phyloP scores from a whole-genome alignment of 2,797 vertebrate genomes.

The Neomorphus geoffroyi region DNA sequence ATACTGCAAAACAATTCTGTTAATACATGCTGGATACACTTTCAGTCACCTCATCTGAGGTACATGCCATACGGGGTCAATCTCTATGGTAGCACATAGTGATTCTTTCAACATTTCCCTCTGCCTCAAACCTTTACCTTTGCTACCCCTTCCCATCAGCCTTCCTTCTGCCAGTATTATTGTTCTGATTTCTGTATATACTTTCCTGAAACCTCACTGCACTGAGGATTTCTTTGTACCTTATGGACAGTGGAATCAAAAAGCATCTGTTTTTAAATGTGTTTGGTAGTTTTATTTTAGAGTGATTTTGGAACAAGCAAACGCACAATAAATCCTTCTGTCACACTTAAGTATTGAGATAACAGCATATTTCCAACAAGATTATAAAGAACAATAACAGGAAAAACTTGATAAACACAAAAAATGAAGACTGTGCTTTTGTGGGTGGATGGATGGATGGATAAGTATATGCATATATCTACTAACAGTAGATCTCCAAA shows the following conservation, averaged over 20 bases:
- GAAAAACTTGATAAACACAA: slow-evolving; percentile 24
- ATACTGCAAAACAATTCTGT: neutral
- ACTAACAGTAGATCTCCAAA: neutral
- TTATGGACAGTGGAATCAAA: neutral
- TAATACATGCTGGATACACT: neutral
- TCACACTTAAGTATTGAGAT: neutral
- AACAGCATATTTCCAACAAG: slow-evolving; percentile 6
- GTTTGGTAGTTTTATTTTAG: neutral
- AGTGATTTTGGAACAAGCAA: slow-evolving; percentile 9
- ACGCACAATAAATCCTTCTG: slow-evolving; percentile 12
- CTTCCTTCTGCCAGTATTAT: neutral
- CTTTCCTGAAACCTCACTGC: neutral
- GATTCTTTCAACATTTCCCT: neutral
- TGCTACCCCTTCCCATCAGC: neutral
- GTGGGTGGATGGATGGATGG: neutral
- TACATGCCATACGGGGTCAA: neutral
- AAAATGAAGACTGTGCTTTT: neutral
- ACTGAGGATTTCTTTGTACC: neutral
- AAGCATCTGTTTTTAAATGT: neutral
- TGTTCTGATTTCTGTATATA: neutral
- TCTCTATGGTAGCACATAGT: neutral
- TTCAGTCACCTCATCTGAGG: neutral
- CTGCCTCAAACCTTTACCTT: neutral
- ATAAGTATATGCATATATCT: neutral
- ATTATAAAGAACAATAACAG: slow-evolving; percentile 27